Evolutionary conservation across 2,888 invertebrate species (phyloP).

Genomic region (Carterocephalus palaemon): DNA sequence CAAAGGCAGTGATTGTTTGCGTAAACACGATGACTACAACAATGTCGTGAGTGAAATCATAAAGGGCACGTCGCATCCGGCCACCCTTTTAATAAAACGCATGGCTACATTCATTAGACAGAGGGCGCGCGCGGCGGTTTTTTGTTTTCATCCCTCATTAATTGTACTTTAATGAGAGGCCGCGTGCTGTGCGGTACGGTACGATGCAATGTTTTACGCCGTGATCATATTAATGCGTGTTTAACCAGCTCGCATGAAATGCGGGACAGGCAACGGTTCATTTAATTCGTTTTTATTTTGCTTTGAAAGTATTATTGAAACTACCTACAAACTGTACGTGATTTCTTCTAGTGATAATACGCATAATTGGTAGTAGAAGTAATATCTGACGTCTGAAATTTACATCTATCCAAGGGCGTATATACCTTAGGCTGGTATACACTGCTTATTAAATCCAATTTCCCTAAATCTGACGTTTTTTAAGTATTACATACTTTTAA

Average conservation of each 20-base stretch:
- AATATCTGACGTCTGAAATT: too few species aligned
- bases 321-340: too few species aligned
- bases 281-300: too few species aligned
- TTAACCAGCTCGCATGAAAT: conserved; percentile 18
- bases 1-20: conserved; percentile 1
- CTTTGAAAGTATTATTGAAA: too few species aligned
- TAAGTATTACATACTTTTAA: too few species aligned
- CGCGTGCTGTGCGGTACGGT: conserved; percentile 33
- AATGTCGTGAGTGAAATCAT: conserved; percentile 8
- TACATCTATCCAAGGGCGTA: too few species aligned
- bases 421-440: too few species aligned
- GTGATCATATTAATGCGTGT: conserved; percentile 25
- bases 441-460: too few species aligned
- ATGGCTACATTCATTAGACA: conserved; percentile 45
- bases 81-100: conserved; percentile 40
- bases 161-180: conserved; percentile 48
- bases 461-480: too few species aligned
- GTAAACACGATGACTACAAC: conserved; percentile 3
- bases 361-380: too few species aligned
- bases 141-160: conserved; percentile 45
- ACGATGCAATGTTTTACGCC: conserved; percentile 17
- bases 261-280: too few species aligned
- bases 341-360: too few species aligned
- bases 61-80: conserved; percentile 10
- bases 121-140: conserved; percentile 40